phyloP scores from a whole-genome alignment of 2,888 invertebrate species.

The Xanthorhoe spadicearia region DNA sequence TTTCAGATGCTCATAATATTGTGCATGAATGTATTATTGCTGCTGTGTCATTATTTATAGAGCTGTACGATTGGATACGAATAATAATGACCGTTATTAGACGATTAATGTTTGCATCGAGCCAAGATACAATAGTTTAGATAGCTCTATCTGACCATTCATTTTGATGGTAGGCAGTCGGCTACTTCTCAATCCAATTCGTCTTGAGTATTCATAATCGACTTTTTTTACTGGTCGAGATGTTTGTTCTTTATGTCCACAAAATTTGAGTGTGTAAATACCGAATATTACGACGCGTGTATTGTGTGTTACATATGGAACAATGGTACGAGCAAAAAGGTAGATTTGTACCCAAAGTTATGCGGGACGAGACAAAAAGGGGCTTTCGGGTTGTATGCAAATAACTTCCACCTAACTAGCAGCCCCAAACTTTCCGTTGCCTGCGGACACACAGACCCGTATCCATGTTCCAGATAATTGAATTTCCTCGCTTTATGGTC shows the following conservation, averaged over 20 bases:
- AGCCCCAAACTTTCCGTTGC: constrained; percentile 42
- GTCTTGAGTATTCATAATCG: background rate
- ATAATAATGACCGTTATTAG: constrained; percentile 12
- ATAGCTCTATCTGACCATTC: background rate
- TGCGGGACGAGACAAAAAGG: constrained; percentile 42
- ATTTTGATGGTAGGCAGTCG: constrained; percentile 1
- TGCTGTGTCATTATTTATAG: constrained; percentile 10
- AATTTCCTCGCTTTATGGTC: constrained; percentile 49
- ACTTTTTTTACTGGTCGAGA: background rate
- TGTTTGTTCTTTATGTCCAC: background rate
- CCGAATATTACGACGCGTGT: background rate
- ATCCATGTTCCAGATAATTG: constrained; percentile 61
- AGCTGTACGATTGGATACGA: constrained; percentile 2
- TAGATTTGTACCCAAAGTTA: constrained; percentile 32
- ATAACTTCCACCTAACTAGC: constrained; percentile 57
- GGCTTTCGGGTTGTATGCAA: constrained; percentile 59
- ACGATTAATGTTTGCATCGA: constrained; percentile 10
- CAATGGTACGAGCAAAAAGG: constrained; percentile 22
- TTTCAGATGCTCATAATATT: constrained; percentile 46
- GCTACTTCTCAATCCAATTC: background rate
- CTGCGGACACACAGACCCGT: constrained; percentile 51
- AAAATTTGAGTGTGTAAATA: background rate
- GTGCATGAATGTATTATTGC: constrained; percentile 22
- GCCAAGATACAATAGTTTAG: constrained; percentile 1
- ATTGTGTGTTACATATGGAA: constrained; percentile 1